Evolutionary conservation across 2,113 vertebrate genomes (phyloP), one percentile per base, ranked within the genome.

Genomic region (Gnathonemus longibarbis): DNA sequence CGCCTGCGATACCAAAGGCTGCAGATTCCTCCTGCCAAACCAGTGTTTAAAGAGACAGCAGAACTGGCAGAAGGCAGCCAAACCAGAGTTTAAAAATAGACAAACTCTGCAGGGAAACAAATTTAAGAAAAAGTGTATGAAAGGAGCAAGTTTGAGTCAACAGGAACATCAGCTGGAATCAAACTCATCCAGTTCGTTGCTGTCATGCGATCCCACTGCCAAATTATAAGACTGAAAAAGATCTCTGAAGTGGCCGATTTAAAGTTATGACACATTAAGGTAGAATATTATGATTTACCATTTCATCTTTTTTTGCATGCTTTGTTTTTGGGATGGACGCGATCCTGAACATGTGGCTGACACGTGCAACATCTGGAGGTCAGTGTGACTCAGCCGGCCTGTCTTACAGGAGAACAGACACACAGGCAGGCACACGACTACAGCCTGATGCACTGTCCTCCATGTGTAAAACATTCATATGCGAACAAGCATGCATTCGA

Each of bases 321-420:
- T 80, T 80, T 86, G 21, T 50, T 31, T 49, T 50, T 31, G 46
- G 45, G 45, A 3, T 27, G 39, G 21, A 24, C 8, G 3, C 9
- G 0, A 24, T 45, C 45, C 17, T 84, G 46, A 86, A 48, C n/a
- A 50, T 86, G 46, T 48, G 46, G 24, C 48, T 27, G 48, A 48
- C n/a, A 50, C 21, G 3, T 6, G 15, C 48, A 50, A 31, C 84
- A 86, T 45, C 84, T 86, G 84, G 24, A 49, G 84, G 84, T 27
- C 48, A 86, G 48, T 50, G 45, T 85, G 84, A 85, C 15, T 74
- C 45, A 19, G 24, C 15, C 27, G 45, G 62, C 17, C 80, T 39
- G 88, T 90, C 42, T 86, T 84, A 42, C 84, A 91, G 56, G 74
- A 9, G 50, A 46, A 83, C 27, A 52, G 48, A 89, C 88, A 83